These are phyloP conservation scores for Drosophila neonasuta DNA, from an alignment of 2,888 invertebrate genomes.

Conservation along the genomic window DNA sequence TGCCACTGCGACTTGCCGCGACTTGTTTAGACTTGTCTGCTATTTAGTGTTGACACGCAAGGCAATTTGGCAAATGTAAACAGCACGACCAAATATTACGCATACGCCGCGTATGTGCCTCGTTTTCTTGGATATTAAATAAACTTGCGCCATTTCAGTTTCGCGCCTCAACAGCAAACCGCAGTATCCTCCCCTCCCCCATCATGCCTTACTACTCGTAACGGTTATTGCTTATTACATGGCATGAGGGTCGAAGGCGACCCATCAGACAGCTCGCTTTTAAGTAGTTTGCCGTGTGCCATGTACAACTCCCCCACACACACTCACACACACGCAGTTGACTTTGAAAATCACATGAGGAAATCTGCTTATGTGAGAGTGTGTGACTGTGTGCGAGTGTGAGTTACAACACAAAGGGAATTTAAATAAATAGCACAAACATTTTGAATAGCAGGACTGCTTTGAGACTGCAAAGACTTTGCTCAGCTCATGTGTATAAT, in stretches of 20 bases:
- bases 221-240: slow-evolving; percentile 72
- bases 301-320: slow-evolving; percentile 27
- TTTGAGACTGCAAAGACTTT: slow-evolving; percentile 1
- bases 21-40: slow-evolving; percentile 63
- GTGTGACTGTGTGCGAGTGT: slow-evolving; percentile 15
- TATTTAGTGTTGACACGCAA: slow-evolving; percentile 81
- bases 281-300: slow-evolving; percentile 55
- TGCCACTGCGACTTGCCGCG: slow-evolving; percentile 11
- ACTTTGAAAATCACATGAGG: slow-evolving; percentile 55
- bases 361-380: slow-evolving; percentile 43
- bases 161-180: slow-evolving; percentile 57
- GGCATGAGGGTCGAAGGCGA: slow-evolving; percentile 6
- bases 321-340: slow-evolving; percentile 13
- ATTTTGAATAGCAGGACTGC: slow-evolving; percentile 46
- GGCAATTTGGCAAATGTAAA: slow-evolving; percentile 80
- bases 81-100: slow-evolving; percentile 70
- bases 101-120: slow-evolving; percentile 46
- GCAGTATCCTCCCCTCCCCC: slow-evolving; percentile 7
- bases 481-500: slow-evolving; percentile 56
- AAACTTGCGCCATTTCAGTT: slow-evolving; percentile 73
- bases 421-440: slow-evolving; percentile 73
- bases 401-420: slow-evolving; percentile 41
- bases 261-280: slow-evolving; percentile 6
- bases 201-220: slow-evolving; percentile 12
- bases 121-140: slow-evolving; percentile 68